Evolutionary conservation across 2,113 vertebrate genomes (phyloP), one percentile per base, ranked within the genome.

Genomic region (Elephantulus edwardii): DNA sequence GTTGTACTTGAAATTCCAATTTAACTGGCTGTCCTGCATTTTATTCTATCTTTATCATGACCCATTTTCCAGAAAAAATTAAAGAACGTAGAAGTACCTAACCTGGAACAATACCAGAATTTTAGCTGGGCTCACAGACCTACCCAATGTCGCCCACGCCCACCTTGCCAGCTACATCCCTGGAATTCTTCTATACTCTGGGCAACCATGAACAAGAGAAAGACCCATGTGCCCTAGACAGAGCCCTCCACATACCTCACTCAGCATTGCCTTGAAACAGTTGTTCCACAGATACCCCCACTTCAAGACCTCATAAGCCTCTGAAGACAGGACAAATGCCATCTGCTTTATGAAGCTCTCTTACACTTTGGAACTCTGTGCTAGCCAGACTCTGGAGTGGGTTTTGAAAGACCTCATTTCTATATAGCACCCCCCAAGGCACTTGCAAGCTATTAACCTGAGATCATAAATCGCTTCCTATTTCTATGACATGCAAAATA

Each of bases 141-240:
- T 26, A 9, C 44, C 16, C 16, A 22, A 24, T 8, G 13, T 2
- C 17, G 22, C 2, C 24, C n/a, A 30, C 8, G 26, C 46, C 46
- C 16, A 40, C 26, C 14, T 10, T 14, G 0, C 12, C 1, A 48
- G 38, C 64, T 46, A 46, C 7, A 35, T 30, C 60, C 20, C 8
- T 62, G 46, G 0, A 24, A 56, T 3, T 56, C 48, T n/a, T 3
- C 54, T 33, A n/a, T 12, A 42, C 10, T 33, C 38, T 46, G 40
- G 17, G 19, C 22, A 52, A 58, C 22, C 8, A 38, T 0, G 0
- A 54, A 38, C 28, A 48, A 20, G 1, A 26, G 56, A 58, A n/a
- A n/a, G n/a, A n/a, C 8, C 33, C 58, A 35, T 0, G 0, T 4
- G 3, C 35, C 38, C 46, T 64, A 42, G 28, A 20, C n/a, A 66